phyloP scores from a whole-genome alignment of 1,140 invertebrate genomes.

The Eumeta japonica region DNA sequence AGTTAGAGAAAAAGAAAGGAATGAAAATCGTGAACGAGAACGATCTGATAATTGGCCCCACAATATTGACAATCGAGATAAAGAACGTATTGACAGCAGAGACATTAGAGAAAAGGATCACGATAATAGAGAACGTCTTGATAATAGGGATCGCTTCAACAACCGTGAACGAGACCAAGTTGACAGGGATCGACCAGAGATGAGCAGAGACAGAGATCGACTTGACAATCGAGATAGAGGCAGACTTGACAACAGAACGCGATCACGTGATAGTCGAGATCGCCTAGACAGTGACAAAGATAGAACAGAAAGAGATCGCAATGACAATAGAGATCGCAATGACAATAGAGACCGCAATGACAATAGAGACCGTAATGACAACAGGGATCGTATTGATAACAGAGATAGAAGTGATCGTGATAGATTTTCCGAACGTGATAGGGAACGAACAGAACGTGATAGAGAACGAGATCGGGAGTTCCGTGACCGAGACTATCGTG shows the following conservation, averaged over 20 bases:
- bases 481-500: constrained; percentile 24
- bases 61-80: constrained; percentile 25
- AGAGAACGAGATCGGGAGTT: constrained; percentile 29
- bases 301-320: constrained; percentile 26
- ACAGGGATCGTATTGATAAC: constrained; percentile 20
- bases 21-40: constrained; percentile 13
- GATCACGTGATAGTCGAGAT: constrained; percentile 40
- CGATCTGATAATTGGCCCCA: too few relatives aligned
- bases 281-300: constrained; percentile 32
- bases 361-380: constrained; percentile 40
- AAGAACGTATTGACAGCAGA: constrained; percentile 23
- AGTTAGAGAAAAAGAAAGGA: constrained; percentile 31
- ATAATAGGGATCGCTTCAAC: constrained; percentile 10
- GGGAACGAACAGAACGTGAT: constrained; percentile 18
- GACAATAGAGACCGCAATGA: constrained; percentile 8
- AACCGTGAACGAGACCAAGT: constrained; percentile 17
- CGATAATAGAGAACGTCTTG: constrained; percentile 19
- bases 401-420: constrained; percentile 29
- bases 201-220: constrained; percentile 32
- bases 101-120: constrained; percentile 40
- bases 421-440: constrained; percentile 44
- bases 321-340: constrained; percentile 21
- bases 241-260: constrained; percentile 29
- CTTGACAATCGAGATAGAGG: constrained; percentile 23
- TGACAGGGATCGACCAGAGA: constrained; percentile 28